Base-by-base conservation (phyloP, 1,140 invertebrate genomes). In the Steinernema feltiae region DNA sequence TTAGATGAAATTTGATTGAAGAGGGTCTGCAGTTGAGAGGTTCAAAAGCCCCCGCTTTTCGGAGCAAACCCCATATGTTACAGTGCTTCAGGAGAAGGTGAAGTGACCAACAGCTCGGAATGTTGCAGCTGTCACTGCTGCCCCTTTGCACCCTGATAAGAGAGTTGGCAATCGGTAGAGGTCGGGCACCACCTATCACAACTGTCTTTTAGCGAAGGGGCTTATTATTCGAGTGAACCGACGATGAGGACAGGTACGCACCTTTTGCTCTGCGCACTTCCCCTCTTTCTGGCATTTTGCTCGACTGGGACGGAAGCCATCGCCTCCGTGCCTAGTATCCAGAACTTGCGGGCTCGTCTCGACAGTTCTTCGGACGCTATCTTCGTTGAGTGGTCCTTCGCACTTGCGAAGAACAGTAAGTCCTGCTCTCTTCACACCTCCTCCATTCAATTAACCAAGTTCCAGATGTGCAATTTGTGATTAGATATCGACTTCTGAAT, bases 321-420 rank as follows among this genome's bases (percentile, higher is more conserved):
- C 27, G 53, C 69, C 48, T 7, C 30, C 46, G 30, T 48, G 69
- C 41, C 72, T 3, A 73, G 53, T 73, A 48, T 73, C 29, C 30
- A 71, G 24, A 30, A 83, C 46, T 69, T 82, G 18, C 76, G 78
- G 30, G 80, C 81, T 1, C 76, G 78, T 30, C 83, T 80, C 32
- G 81, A 82, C 41, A 32, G 78, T 21, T 18, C 27, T 70, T 31
- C 48, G 7, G 75, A 84, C 35, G 29, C 83, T 18, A 81, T 83
- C 69, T 73, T 81, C 21, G 79, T 84, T 31, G 78, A 82, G 32
- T 83, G 82, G 82, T 75, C 71, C 73, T 71, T 41, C 73, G 27
- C 32, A 17, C 29, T 27, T 21, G 17, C 74, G 29, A 24, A 30
- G 63, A 53, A 82, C 17, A 70, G 80, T 80, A 46, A 79, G 75